Conservation (phyloP, 1,140 invertebrate genomes). For the Bombus soroeensis region DNA sequence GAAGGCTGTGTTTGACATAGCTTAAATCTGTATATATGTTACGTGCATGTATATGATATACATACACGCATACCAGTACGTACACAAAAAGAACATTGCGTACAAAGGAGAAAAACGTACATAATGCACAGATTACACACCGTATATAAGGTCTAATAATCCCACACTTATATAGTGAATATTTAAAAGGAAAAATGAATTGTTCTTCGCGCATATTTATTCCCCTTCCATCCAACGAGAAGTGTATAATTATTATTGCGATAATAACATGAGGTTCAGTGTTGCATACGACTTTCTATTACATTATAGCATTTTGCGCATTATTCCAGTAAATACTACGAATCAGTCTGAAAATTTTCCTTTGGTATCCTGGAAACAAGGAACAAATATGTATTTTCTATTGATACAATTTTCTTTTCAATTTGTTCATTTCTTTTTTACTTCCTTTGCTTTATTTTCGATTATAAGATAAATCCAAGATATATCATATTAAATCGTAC, state of each 20-base stretch:
- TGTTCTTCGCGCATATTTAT: slow-evolving; percentile 47
- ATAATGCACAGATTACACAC: slow-evolving; percentile 36
- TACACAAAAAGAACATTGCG: slow-evolving; percentile 2
- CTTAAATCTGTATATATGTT: slow-evolving; percentile 32
- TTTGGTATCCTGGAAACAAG: not conserved
- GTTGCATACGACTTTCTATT: slow-evolving; percentile 48
- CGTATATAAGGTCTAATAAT: slow-evolving; percentile 49
- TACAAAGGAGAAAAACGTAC: slow-evolving; percentile 24
- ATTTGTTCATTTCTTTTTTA: not conserved
- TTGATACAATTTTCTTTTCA: not conserved
- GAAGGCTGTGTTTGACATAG: slow-evolving; percentile 43
- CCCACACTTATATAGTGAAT: slow-evolving; percentile 43
- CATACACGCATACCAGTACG: not conserved
- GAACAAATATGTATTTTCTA: not conserved
- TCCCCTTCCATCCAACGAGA: slow-evolving; percentile 39
- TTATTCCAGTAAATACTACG: slow-evolving; percentile 2
- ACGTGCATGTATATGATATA: slow-evolving; percentile 11
- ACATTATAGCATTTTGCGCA: slow-evolving; percentile 16
- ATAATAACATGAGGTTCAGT: slow-evolving; percentile 33
- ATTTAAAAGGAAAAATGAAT: slow-evolving; percentile 41
- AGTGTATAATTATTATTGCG: slow-evolving; percentile 38
- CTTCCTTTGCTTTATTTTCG: not conserved
- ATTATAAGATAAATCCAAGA: not conserved
- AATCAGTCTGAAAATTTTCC: slow-evolving; percentile 12
- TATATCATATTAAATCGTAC: not conserved